Conservation (phyloP, 2,113 vertebrate species). For the Alosa alosa region DNA sequence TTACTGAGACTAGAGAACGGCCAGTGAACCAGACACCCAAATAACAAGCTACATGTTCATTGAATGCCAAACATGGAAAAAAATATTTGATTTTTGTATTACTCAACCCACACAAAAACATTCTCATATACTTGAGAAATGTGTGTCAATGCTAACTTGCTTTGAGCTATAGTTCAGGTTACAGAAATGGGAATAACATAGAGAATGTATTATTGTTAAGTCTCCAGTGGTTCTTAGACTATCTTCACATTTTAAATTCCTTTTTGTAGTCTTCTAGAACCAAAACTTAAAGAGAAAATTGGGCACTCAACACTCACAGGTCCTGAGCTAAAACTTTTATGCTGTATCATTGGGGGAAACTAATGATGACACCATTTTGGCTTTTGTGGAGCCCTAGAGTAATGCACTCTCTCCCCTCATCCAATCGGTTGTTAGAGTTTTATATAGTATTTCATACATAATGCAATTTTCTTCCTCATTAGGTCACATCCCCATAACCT, state of each 20-base stretch:
- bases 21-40: too few species aligned
- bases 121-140: too few species aligned
- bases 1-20: too few species aligned
- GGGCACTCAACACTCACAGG: background rate
- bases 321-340: constrained; percentile 14
- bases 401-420: background rate
- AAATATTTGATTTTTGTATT: too few species aligned
- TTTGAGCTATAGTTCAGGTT: background rate
- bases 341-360: background rate
- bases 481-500: constrained; percentile 7
- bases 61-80: too few species aligned
- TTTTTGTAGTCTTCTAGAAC: background rate
- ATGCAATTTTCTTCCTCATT: constrained; percentile 31
- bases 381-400: constrained; percentile 6
- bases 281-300: background rate
- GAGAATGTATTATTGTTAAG: background rate
- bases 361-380: constrained; percentile 18
- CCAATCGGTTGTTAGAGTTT: constrained; percentile 33
- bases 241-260: background rate
- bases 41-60: too few species aligned
- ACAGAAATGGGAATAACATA: background rate
- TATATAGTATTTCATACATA: constrained; percentile 32
- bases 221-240: background rate
- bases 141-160: too few species aligned
- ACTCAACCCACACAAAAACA: too few species aligned